These are phyloP conservation scores for Sorex araneus DNA, from an alignment of 2,113 vertebrate genomes.

Conservation along the genomic window DNA sequence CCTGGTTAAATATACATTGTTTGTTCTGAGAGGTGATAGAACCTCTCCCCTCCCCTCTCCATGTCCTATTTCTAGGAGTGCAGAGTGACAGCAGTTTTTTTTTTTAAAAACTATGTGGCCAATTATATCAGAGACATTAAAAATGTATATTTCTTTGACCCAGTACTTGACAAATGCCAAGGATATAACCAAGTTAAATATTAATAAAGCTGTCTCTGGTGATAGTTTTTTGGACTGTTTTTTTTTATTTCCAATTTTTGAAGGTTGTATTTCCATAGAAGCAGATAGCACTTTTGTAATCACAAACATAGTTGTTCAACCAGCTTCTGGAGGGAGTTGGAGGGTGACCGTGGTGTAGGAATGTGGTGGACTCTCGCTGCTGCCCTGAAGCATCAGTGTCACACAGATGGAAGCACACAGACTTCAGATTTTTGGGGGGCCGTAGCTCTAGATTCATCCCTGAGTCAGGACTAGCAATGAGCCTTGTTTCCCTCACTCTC, in stretches of 20 bases:
- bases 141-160: constrained; percentile 4
- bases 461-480: neutral
- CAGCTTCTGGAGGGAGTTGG: neutral
- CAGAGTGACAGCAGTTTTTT: neutral
- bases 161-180: neutral
- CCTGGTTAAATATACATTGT: too few relatives aligned
- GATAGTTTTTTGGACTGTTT: neutral
- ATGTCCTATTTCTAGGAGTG: neutral
- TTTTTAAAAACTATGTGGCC: neutral
- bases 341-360: neutral
- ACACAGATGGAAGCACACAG: neutral
- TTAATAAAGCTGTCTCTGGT: neutral
- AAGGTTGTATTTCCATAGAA: too few relatives aligned
- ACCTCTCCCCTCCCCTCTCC: too few relatives aligned
- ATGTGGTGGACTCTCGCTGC: neutral
- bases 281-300: neutral
- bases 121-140: neutral
- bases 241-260: constrained; percentile 10
- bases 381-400: neutral
- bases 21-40: too few relatives aligned
- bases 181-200: neutral
- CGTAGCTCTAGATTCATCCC: neutral
- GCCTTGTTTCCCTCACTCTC: neutral
- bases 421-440: neutral
- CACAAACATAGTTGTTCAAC: neutral